Base-by-base conservation (phyloP, 2,888 invertebrate species). In the Taenaris catops region DNA sequence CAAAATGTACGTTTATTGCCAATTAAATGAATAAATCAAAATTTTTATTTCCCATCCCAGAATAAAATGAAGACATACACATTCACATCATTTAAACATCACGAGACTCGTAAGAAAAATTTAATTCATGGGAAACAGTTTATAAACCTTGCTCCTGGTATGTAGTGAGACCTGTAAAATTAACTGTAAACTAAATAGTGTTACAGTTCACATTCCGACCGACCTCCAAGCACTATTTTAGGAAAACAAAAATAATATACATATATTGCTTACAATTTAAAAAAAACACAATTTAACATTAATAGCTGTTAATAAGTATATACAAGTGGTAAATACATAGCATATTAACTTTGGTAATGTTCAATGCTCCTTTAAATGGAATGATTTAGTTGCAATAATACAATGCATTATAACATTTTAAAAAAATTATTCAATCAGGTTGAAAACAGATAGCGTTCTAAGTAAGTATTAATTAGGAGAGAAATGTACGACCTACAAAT, bases 61-160 rank as follows among this genome's bases (percentile, higher is more conserved):
- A 58, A 51, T 34, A 36, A 55, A 54, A 52, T 40, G 51, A 63
- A 59, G 57, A 69, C 51, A 57, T 58, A 53, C 55, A 66, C 68
- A 71, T 71, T 67, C 65, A 75, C 59, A 69, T 58, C 31, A 47
- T 58, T 32, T 55, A 58, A 45, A 54, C 62, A 61, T 53, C 69
- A 79, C 67, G 66, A 73, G 58, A 74, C 65, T 57, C 51, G 53
- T 63, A 70, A 65, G 47, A 66, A 65, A 63, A 45, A 59, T 35
- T 51, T 53, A 44, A 61, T 38, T 46, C 47, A 58, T 62, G 62
- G 59, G 49, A 53, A 64, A 66, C 63, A 57, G 43, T 53, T 49
- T 69, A 62, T 70, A 73, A 79, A 87, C 87, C 87, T 87, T 81
- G 84, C 29, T 87, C 87, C 87, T 62, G 83, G 65, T 81, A 87